phyloP scores from a whole-genome alignment of 2,888 invertebrate species.

The Venustoraphidia nigricollis region DNA sequence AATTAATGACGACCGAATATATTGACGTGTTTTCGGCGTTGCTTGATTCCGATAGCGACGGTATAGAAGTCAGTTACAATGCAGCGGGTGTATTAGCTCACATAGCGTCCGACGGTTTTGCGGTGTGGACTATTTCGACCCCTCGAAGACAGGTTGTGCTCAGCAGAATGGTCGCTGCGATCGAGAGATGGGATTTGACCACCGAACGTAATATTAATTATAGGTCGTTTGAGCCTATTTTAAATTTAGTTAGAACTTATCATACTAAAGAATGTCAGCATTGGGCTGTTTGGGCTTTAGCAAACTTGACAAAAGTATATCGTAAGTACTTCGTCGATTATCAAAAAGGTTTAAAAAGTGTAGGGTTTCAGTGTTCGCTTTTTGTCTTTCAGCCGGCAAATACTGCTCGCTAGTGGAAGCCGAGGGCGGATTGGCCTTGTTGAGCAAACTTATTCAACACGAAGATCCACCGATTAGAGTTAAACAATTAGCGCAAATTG shows the following conservation, averaged over 20 bases:
- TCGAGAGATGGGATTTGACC: conserved; percentile 74
- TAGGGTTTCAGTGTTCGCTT: background rate
- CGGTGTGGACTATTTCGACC: conserved; percentile 60
- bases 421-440: conserved; percentile 68
- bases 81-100: conserved; percentile 93
- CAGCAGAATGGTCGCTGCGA: conserved; percentile 60
- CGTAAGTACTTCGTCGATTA: conserved; percentile 45
- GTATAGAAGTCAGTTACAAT: conserved; percentile 94
- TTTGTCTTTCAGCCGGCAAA: conserved; percentile 57
- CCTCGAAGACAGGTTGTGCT: conserved; percentile 61
- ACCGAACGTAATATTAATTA: conserved; percentile 92
- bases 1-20: conserved; percentile 74
- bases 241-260: conserved; percentile 63
- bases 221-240: conserved; percentile 86
- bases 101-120: conserved; percentile 81
- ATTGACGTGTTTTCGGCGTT: conserved; percentile 75
- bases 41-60: conserved; percentile 73
- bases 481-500: conserved; percentile 50
- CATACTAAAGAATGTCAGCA: conserved; percentile 87
- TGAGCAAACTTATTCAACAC: conserved; percentile 48
- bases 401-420: conserved; percentile 78
- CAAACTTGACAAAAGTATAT: conserved; percentile 86
- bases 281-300: conserved; percentile 96
- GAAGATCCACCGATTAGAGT: conserved; percentile 47
- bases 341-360: too few relatives aligned